Conservation (phyloP, 2,888 invertebrate genomes). For the Caenorhabditis macrosperma region DNA sequence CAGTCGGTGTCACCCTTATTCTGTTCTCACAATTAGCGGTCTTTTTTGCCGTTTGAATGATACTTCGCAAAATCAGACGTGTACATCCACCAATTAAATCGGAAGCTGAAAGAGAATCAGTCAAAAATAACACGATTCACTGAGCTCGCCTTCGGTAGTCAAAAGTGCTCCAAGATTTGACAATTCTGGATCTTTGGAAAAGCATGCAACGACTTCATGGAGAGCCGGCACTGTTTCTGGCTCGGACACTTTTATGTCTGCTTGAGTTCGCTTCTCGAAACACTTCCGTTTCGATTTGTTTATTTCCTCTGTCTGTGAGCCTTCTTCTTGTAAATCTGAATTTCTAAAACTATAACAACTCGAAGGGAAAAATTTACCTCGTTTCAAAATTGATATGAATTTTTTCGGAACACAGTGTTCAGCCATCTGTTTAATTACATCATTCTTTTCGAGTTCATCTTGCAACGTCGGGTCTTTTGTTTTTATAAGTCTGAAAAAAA, state of each 20-base stretch:
- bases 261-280: neutral
- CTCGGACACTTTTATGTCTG: neutral
- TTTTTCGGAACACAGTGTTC: conserved; percentile 25
- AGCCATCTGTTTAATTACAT: conserved; percentile 28
- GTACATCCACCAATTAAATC: conserved; percentile 30
- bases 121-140: neutral
- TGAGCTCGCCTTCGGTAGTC: conserved; percentile 13
- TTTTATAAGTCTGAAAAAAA: conserved; percentile 27
- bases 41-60: conserved; percentile 37
- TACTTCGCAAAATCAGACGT: conserved; percentile 29
- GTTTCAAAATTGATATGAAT: neutral
- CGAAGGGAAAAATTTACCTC: conserved; percentile 1
- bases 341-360: neutral
- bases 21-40: conserved; percentile 28
- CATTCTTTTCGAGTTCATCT: conserved; percentile 26
- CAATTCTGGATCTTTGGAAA: conserved; percentile 5
- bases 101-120: neutral
- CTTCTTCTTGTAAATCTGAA: neutral
- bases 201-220: conserved; percentile 5
- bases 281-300: conserved; percentile 31
- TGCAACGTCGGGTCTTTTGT: neutral
- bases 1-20: conserved; percentile 38
- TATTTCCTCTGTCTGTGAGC: conserved; percentile 37
- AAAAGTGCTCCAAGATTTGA: neutral
- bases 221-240: conserved; percentile 2